A percentile compares a stretch with the other conserved stretches of the same genome.
These are phyloP conservation scores for Amniataba percoides DNA, from an alignment of 2,797 vertebrate species.

Conservation along the genomic window DNA sequence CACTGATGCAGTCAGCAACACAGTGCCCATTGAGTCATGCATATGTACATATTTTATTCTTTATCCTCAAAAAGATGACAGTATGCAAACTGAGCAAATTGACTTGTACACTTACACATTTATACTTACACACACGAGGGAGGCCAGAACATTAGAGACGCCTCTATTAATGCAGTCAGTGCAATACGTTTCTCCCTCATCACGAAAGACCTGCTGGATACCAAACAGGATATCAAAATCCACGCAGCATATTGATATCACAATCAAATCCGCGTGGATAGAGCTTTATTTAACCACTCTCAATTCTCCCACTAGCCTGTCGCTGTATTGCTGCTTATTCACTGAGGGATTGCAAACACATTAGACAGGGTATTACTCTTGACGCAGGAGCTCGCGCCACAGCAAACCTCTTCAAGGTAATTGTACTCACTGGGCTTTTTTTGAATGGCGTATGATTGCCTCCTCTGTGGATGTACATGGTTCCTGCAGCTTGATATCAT, in stretches of 20 bases:
- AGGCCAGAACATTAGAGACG: not conserved
- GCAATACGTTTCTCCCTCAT: not conserved
- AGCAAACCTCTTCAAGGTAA: slow-evolving; percentile 55
- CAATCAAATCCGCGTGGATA: slow-evolving; percentile 10
- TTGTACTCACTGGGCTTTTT: slow-evolving; percentile 58
- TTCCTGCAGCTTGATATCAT: slow-evolving; percentile 48
- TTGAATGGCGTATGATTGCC: slow-evolving; percentile 40
- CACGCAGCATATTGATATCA: slow-evolving; percentile 17
- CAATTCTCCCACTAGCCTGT: slow-evolving; percentile 25
- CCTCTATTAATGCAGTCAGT: not conserved
- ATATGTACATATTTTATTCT: not conserved
- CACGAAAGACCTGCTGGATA: slow-evolving; percentile 8
- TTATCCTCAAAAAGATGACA: not conserved
- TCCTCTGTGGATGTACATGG: slow-evolving; percentile 43
- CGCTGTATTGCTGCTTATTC: slow-evolving; percentile 20
- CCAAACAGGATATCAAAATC: slow-evolving; percentile 18
- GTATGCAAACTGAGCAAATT: no score
- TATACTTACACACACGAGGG: not conserved
- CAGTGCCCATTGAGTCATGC: not conserved
- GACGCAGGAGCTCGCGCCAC: slow-evolving; percentile 32
- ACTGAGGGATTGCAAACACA: slow-evolving; percentile 42
- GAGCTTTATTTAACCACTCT: slow-evolving; percentile 14
- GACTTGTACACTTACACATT: no score
- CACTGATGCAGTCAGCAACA: not conserved
- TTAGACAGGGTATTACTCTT: slow-evolving; percentile 52